Base-by-base conservation (phyloP, 2,888 invertebrate genomes). In the Lepidonotus clava region DNA sequence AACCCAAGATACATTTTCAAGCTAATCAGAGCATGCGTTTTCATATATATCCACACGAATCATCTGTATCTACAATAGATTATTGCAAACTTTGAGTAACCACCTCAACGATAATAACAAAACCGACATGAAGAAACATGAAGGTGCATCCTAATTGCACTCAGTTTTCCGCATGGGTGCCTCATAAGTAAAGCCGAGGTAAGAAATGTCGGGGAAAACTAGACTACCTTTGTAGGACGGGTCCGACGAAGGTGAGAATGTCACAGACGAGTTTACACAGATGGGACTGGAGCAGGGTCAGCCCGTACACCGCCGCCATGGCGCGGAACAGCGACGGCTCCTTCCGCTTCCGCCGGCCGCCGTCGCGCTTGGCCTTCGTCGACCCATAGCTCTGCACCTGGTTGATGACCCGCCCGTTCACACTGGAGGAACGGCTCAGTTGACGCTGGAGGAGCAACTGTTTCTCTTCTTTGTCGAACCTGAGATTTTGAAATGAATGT, bases 241-340 rank as follows among this genome's bases (percentile, higher is more conserved):
- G 87, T 2, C 84, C 85, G n/a, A 53, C 40, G 38, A 87, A 87
- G 14, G 67, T 76, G 46, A 83, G 40, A 0, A 56, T 51, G 76
- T 87, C 87, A n/a, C 61, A 71, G 36, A 87, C 28, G 18, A 87
- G 51, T 56, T 87, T 87, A 38, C 51, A 87, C 21, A 83, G 28
- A 53, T 77, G 77, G 4, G 91, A 89, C 28, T 88, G 80, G 24
- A 91, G 51, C 4, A 92, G 87, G 1, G 88, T 87, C 4, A 87
- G 85, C 32, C 91, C 90, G 88, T 90, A 92, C 5, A 91, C 91
- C 83, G 89, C 89, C 18, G 90, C 51, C 6, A 92, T 85, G n/a
- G 90, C 90, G 46, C 87, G 90, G 28, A 91, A 89, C 61, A 92
- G 84, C 18, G 91, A 91, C 18, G 91, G 90, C 36, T 89, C 87